Base-by-base conservation (phyloP, 2,888 invertebrate genomes). In the Andrena bucephala region DNA sequence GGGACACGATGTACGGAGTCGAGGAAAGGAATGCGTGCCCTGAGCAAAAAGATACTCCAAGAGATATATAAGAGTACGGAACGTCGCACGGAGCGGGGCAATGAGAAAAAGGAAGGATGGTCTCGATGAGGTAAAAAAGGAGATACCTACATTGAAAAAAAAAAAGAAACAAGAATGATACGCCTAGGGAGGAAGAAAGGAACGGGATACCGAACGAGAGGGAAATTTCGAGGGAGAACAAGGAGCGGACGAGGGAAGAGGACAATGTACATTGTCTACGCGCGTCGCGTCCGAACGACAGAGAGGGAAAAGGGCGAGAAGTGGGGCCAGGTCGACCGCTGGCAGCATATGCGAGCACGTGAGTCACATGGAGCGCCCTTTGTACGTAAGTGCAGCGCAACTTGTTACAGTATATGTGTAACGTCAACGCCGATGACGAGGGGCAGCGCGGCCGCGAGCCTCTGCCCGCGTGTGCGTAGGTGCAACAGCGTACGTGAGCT, bases 361-460 rank as follows among this genome's bases (percentile, higher is more conserved):
- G 92, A 91, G 87, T 92, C 91, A 91, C 87, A 89, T 85, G 87
- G 87, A 85, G 85, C 89, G 87, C 91, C 91, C 91, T 91, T 90
- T 92, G 91, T 90, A 91, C 91, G 79, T 88, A 89, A 89, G 85
- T 83, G 88, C 89, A 88, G 88, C 85, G 90, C 87, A 89, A 86
- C 90, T 89, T 85, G 89, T 90, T 87, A 89, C 89, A 87, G 87
- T 88, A 80, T 85, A 83, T 84, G 87, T 84, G 87, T 84, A 87
- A 87, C 86, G 85, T 80, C 74, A 70, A 65, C 66, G 57, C 74
- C 69, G 75, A 71, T 57, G 48, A 62, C 54, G 79, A 70, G 52
- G 57, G 42, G 42, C 42, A 42, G 63, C 70, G 65, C 57, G 62
- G 68, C 57, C 69, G 6, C 20, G 27, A 27, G 29, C 13, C 16